Conservation (phyloP, 2,797 vertebrate genomes). For the Poliocrania exsul region DNA sequence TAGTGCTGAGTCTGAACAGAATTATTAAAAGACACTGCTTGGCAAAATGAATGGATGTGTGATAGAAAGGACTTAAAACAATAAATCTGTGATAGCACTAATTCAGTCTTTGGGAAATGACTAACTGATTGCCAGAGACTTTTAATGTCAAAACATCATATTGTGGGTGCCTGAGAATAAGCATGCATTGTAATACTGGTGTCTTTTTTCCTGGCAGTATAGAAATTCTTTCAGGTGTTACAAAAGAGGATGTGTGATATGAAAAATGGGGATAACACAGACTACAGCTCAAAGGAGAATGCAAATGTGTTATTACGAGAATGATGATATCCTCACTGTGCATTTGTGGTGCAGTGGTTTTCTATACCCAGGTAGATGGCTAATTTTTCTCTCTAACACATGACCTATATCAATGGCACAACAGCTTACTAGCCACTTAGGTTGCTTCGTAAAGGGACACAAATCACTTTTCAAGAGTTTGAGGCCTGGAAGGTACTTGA, state of each 20-base stretch:
- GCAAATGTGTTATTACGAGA: background rate
- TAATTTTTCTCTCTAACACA: constrained; percentile 3
- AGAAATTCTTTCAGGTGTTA: constrained; percentile 47
- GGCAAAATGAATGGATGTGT: constrained; percentile 54
- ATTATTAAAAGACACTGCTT: constrained; percentile 60
- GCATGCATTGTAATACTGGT: constrained; percentile 5
- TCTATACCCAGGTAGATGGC: background rate
- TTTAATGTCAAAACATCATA: constrained; percentile 73
- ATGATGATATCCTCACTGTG: constrained; percentile 8
- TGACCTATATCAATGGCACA: background rate
- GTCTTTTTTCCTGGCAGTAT: constrained; percentile 16
- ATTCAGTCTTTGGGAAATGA: constrained; percentile 64
- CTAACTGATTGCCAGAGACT: constrained; percentile 63
- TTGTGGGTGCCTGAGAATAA: constrained; percentile 55
- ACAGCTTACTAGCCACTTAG: background rate
- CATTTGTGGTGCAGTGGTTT: background rate
- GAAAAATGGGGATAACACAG: constrained; percentile 28
- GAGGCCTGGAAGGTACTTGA: background rate
- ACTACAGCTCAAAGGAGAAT: constrained; percentile 36
- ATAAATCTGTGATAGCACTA: constrained; percentile 67
- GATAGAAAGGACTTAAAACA: constrained; percentile 62
- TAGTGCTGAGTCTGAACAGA: constrained; percentile 40
- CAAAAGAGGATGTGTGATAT: constrained; percentile 29
- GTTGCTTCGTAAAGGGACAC: background rate
- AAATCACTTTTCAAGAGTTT: background rate